Evolutionary conservation across 2,888 invertebrate genomes (phyloP), one percentile per base, ranked within the genome.

Genomic region (Rosalia funebris): DNA sequence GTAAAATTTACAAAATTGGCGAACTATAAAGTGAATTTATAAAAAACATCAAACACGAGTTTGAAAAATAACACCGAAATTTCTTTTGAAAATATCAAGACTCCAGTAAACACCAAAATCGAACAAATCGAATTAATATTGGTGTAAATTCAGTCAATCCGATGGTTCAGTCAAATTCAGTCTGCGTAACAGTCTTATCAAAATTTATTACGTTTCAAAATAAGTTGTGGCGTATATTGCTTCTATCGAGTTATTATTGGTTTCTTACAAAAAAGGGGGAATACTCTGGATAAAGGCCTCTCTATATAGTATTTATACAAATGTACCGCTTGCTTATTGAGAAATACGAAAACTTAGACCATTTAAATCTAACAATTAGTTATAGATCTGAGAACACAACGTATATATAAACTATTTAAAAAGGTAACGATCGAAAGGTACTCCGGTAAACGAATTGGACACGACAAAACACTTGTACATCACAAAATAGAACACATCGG

Each of bases 101-200:
- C 63, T 55, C 60, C 60, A 66, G 57, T 57, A 54, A 58, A 67
- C 68, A 71, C 70, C 71, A 62, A 70, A 69, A 66, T 59, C 50
- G 61, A 53, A 54, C 45, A 53, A 61, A 65, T 45, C 60, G 59
- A 61, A 58, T 62, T 59, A 67, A 70, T 72, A 71, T 70, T 74
- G 75, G 73, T 77, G 75, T 76, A 71, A 67, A 71, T 68, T 76
- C 76, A 76, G 76, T 76, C 76, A 67, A 72, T 65, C 72, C 69
- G 72, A 72, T 74, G 71, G 62, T 72, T 79, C 79, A 79, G 79
- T 79, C 79, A 70, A 76, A 68, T 73, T 79, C 79, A 79, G 79
- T 79, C 79, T 77, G 63, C 60, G 71, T 70, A 71, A 77, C 80
- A 81, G 80, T 80, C 81, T 81, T 68, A 65, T 76, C 66, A 71